Evolutionary conservation across 53 echinoderm and acorn worm genomes (phyloP), one percentile per base, ranked within the genome.

Genomic region (Apostichopus leukothele): DNA sequence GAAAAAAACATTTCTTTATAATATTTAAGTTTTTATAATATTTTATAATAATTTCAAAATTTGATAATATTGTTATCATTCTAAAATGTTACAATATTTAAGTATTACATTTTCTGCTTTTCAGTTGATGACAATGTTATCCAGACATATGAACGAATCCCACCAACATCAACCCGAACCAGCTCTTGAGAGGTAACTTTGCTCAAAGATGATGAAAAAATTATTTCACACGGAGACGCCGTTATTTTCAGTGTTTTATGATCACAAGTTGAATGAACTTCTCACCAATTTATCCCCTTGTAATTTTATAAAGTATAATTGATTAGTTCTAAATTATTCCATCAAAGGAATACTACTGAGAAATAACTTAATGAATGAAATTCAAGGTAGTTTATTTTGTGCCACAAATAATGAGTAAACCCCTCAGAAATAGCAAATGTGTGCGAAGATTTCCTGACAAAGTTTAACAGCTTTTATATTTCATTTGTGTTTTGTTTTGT

Each of bases 101-200:
- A 39, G 57, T 5, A 57, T 57, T 57, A 57, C 7, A 9, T 57
- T 57, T 57, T 71, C 20, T 71, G 6, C 6, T 71, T 19, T 71
- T 19, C 18, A 71, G 71, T 71, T 19, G 71, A 71, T 71, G 71
- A 71, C 71, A 18, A 71, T 71, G 71, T 71, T 71, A 71, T 71
- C 71, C 71, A 71, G 71, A 18, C 71, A 71, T 71, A 71, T 71
- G 71, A 71, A 13, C 71, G n/a, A 71, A 6, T n/a, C 18, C 18
- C 3, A 71, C 6, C 18, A 71, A 6, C 18, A 71, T 14, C 71
- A 18, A 71, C 5, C 71, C 71, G 6, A 71, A 16, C 71, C 71
- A n/a, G 18, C 71, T 71, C 20, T 71, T 16, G 20, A 71, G 18
- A 71, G 71, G 71, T 71, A 71, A 71, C 21, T 6, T 5, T 5